Percentiles rank a stretch among this genome's conserved stretches.
Evolutionary conservation across 2,113 vertebrate genomes (phyloP).

Genomic region (Coptodon rendalli): DNA sequence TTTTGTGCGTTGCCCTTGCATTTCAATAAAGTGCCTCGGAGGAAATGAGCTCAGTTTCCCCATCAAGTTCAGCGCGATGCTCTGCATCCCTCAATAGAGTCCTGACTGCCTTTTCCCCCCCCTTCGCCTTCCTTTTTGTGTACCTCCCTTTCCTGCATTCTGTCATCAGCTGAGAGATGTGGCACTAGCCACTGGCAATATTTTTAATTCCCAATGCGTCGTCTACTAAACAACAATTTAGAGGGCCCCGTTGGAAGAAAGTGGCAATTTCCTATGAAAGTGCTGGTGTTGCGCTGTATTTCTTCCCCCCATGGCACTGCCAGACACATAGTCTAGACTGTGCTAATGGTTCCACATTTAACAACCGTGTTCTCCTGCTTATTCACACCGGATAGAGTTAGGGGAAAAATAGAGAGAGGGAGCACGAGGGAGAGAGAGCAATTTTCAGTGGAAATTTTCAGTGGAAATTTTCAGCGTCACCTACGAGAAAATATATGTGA

Average conservation of each 20-base stretch:
- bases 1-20: not conserved
- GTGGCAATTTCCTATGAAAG: slow-evolving; percentile 59
- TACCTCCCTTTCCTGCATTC: not conserved
- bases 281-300: slow-evolving; percentile 26
- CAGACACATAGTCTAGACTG: slow-evolving; percentile 42
- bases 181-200: not conserved
- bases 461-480: not conserved
- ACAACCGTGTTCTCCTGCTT: not conserved
- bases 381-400: not conserved
- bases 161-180: slow-evolving; percentile 26
- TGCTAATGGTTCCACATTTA: slow-evolving; percentile 53
- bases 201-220: slow-evolving; percentile 40
- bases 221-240: slow-evolving; percentile 57
- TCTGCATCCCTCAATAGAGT: not conserved
- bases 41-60: not conserved
- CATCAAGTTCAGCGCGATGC: not conserved
- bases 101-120: not conserved
- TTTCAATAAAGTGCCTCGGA: not conserved
- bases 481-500: not conserved
- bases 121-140: not conserved
- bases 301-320: slow-evolving; percentile 23
- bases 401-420: not conserved
- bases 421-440: not conserved
- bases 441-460: not conserved
- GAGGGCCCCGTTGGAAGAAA: slow-evolving; percentile 25